A percentile compares a stretch with the other conserved stretches of the same genome.
These are phyloP conservation scores for Scolanthus callimorphus DNA, from an alignment of 92 coral and sea anemone genomes.

Conservation along the genomic window DNA sequence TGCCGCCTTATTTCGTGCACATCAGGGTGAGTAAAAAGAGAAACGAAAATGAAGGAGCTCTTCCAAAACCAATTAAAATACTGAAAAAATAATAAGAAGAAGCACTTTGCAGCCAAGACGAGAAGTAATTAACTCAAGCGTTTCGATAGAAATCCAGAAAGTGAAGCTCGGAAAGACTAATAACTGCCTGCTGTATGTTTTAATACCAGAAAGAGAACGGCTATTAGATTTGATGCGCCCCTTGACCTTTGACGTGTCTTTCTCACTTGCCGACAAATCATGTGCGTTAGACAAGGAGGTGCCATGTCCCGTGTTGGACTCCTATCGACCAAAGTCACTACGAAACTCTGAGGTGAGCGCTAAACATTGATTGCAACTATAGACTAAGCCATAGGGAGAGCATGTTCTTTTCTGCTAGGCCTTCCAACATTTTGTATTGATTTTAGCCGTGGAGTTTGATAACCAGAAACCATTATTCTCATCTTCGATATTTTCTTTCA, in stretches of 20 bases:
- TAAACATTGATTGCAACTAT: too few relatives aligned
- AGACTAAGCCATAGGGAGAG: too few relatives aligned
- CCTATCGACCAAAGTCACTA: constrained; percentile 17
- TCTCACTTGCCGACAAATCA: constrained; percentile 36
- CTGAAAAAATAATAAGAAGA: background rate
- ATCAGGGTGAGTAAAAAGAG: constrained; percentile 35
- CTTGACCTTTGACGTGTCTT: constrained; percentile 65
- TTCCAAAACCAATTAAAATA: background rate
- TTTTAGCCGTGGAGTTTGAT: too few relatives aligned
- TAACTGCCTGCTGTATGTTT: too few relatives aligned
- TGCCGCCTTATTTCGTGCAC: constrained; percentile 21
- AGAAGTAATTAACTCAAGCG: too few relatives aligned
- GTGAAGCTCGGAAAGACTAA: too few relatives aligned
- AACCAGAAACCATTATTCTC: too few relatives aligned
- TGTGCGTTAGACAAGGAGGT: constrained; percentile 9
- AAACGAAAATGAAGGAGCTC: too few relatives aligned
- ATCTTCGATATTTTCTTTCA: background rate
- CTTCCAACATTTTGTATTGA: too few relatives aligned
- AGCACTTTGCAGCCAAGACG: background rate
- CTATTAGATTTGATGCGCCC: constrained; percentile 35
- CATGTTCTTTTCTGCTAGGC: too few relatives aligned
- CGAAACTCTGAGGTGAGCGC: constrained; percentile 22
- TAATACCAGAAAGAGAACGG: too few relatives aligned
- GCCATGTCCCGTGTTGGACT: constrained; percentile 47
- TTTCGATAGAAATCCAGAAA: too few relatives aligned